Conservation (phyloP, 2,888 invertebrate species). For the Pemphredon lugubris region DNA sequence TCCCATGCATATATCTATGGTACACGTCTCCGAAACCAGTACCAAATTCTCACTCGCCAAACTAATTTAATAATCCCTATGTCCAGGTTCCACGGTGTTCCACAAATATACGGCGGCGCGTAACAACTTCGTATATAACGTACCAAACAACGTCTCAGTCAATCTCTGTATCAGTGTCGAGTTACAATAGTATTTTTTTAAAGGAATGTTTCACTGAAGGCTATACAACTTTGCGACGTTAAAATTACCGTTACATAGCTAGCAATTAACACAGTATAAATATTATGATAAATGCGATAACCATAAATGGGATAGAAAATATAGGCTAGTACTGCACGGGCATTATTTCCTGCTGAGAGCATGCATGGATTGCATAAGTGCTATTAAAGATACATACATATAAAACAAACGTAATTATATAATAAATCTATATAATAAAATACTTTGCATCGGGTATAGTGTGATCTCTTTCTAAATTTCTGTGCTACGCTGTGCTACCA, state of each 20-base stretch:
- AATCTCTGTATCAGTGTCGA: constrained; percentile 7
- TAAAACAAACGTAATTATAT: no score
- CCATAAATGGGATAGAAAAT: constrained; percentile 9
- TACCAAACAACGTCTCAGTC: constrained; percentile 29
- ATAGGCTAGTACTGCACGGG: not conserved
- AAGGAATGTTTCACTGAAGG: constrained; percentile 1
- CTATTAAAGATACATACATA: constrained; percentile 24
- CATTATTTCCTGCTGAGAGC: no score
- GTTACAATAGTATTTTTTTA: not conserved
- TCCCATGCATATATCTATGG: no score
- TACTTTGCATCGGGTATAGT: constrained; percentile 1
- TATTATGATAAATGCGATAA: constrained; percentile 12
- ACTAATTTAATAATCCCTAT: no score
- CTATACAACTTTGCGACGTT: no score
- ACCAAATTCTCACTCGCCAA: no score
- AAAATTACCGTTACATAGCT: no score
- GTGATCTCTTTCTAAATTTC: constrained; percentile 5
- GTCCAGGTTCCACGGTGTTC: not conserved
- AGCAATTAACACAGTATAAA: not conserved
- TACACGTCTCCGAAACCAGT: no score
- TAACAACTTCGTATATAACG: constrained; percentile 7
- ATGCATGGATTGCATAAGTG: no score
- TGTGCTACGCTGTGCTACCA: constrained; percentile 69
- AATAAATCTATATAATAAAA: no score
- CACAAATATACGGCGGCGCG: constrained; percentile 22